phyloP scores from a whole-genome alignment of 2,797 vertebrate species.

The Adelosebastes latens region DNA sequence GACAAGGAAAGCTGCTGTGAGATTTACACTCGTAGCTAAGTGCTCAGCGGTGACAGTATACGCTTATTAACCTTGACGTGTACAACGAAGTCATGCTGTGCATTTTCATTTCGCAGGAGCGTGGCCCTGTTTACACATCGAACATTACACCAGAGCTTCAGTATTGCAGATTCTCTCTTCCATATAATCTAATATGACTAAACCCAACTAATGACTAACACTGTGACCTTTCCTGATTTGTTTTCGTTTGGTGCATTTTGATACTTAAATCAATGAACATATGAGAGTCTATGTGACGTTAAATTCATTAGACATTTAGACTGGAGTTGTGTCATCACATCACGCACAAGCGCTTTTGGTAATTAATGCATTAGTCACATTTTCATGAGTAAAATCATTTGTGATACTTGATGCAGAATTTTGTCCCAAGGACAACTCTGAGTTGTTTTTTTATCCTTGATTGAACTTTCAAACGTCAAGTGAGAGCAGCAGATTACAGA shows the following conservation, averaged over 20 bases:
- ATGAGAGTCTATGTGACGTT: constrained; percentile 5
- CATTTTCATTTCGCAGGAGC: constrained; percentile 18
- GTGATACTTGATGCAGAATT: neutral
- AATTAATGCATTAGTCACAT: constrained; percentile 46
- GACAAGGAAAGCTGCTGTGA: constrained; percentile 38
- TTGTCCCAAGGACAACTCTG: constrained; percentile 26
- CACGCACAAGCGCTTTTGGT: constrained; percentile 8
- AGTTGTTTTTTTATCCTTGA: constrained; percentile 38
- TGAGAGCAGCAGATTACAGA: constrained; percentile 27
- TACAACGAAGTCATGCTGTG: constrained; percentile 25
- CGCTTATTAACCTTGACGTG: constrained; percentile 49
- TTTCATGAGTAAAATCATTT: constrained; percentile 28
- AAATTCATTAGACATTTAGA: constrained; percentile 8
- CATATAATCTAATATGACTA: neutral
- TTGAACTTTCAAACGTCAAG: constrained; percentile 39
- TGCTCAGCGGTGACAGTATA: constrained; percentile 25
- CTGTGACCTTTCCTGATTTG: constrained; percentile 11
- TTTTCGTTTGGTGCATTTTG: neutral
- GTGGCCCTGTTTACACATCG: constrained; percentile 10
- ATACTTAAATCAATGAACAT: constrained; percentile 7
- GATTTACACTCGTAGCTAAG: constrained; percentile 27
- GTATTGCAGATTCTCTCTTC: neutral
- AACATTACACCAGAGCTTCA: constrained; percentile 3
- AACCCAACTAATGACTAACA: neutral
- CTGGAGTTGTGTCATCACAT: constrained; percentile 11